These are phyloP conservation scores for Lordiphosa mommai DNA, from an alignment of 1,140 invertebrate species.

Conservation along the genomic window DNA sequence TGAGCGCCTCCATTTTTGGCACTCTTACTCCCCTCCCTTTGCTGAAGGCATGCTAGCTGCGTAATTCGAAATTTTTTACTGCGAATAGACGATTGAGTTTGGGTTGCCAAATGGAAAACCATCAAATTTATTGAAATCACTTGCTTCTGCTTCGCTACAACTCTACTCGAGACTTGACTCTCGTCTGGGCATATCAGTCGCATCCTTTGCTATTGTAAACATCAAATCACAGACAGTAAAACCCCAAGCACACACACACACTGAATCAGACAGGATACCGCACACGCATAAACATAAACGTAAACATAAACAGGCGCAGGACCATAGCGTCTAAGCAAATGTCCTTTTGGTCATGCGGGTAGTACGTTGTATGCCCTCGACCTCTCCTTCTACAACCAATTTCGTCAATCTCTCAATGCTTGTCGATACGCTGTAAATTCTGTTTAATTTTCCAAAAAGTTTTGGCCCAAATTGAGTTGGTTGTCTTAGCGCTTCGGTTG, in stretches of 20 bases:
- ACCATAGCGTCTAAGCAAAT: conserved; percentile 53
- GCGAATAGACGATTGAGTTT: conserved; percentile 77
- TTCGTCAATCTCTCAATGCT: conserved; percentile 44
- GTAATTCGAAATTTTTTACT: conserved; percentile 77
- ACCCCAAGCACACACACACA: conserved; percentile 36
- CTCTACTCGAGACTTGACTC: conserved; percentile 6
- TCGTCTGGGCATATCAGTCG: conserved; percentile 44
- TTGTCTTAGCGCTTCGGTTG: conserved; percentile 12
- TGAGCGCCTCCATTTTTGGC: conserved; percentile 44
- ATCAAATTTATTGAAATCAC: conserved; percentile 79
- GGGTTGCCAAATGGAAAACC: conserved; percentile 77
- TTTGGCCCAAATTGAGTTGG: conserved; percentile 57
- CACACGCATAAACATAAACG: conserved; percentile 58
- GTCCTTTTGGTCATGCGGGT: conserved; percentile 63
- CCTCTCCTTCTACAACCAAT: conserved; percentile 14
- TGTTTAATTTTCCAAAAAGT: conserved; percentile 75
- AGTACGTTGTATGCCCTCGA: neutral
- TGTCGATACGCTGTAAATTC: conserved; percentile 60
- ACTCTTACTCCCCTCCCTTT: conserved; percentile 2
- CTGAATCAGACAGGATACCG: conserved; percentile 28
- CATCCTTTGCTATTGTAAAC: conserved; percentile 73
- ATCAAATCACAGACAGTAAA: conserved; percentile 78
- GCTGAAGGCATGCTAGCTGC: conserved; percentile 18
- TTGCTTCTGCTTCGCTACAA: conserved; percentile 42
- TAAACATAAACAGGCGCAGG: conserved; percentile 58